Percentiles rank a stretch among this genome's conserved stretches.
Conservation (phyloP, 2,113 vertebrate species). For the Gadus chalcogrammus region DNA sequence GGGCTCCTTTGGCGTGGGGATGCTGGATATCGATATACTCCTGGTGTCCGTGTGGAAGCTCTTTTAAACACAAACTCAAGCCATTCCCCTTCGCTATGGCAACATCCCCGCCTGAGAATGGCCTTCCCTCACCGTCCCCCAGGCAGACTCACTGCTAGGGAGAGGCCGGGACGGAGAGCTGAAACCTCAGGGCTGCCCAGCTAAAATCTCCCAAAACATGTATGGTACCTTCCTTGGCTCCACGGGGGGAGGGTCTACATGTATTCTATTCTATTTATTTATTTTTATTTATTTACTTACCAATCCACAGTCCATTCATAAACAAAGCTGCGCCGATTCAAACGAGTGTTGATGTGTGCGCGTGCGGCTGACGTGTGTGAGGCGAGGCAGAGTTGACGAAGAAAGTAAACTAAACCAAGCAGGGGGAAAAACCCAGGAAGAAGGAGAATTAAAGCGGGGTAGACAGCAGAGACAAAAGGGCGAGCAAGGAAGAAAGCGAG, state of each 20-base stretch:
- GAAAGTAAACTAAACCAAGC: conserved; percentile 4
- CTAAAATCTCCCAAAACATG: conserved; percentile 53
- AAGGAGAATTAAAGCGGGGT: conserved; percentile 22
- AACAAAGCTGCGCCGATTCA: neutral
- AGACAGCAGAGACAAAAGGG: conserved; percentile 72
- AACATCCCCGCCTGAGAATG: conserved; percentile 29
- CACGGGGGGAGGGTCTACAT: conserved; percentile 48
- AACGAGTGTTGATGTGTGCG: conserved; percentile 28
- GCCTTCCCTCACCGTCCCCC: conserved; percentile 20
- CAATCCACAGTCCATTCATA: conserved; percentile 13
- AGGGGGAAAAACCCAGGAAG: neutral
- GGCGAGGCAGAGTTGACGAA: conserved; percentile 40
- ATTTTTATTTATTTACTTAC: conserved; percentile 30
- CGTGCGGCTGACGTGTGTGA: conserved; percentile 12
- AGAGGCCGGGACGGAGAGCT: conserved; percentile 11
- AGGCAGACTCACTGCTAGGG: conserved; percentile 40
- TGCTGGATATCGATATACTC: conserved; percentile 22
- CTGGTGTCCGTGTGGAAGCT: conserved; percentile 16
- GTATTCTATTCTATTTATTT: conserved; percentile 27
- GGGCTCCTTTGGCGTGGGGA: conserved; percentile 48
- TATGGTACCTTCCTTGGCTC: conserved; percentile 48
- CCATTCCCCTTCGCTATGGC: conserved; percentile 46
- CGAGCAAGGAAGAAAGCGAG: conserved; percentile 38
- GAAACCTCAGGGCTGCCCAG: conserved; percentile 9
- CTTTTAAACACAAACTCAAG: conserved; percentile 25